These are phyloP conservation scores for Chaetura pelagica DNA, from an alignment of 2,113 vertebrate species.

Conservation along the genomic window DNA sequence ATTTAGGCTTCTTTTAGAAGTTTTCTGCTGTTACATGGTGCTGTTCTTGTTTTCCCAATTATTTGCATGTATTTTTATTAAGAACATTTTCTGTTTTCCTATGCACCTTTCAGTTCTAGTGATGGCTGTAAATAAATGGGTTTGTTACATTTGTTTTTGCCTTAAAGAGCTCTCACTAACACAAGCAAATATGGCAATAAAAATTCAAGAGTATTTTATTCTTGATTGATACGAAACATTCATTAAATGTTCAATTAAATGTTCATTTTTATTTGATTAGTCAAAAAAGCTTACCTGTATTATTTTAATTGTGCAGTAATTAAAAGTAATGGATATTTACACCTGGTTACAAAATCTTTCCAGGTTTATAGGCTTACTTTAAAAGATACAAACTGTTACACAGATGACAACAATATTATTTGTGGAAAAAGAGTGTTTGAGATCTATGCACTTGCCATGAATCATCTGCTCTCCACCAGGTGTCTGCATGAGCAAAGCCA, in stretches of 20 bases:
- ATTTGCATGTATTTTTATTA: constrained; percentile 21
- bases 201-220: constrained; percentile 26
- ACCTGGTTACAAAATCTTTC: neutral
- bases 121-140: neutral
- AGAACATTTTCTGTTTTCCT: neutral
- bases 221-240: constrained; percentile 20
- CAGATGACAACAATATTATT: neutral
- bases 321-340: neutral
- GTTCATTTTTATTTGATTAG: constrained; percentile 34
- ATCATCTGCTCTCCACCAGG: neutral
- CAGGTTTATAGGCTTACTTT: neutral
- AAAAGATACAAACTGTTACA: neutral
- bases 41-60: neutral
- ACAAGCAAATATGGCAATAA: constrained; percentile 2
- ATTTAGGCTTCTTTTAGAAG: neutral
- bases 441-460: accelerated
- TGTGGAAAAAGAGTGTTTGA: neutral
- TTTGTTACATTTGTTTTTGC: neutral
- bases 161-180: neutral
- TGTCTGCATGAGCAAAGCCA: neutral
- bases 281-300: neutral
- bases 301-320: constrained; percentile 16
- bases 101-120: neutral
- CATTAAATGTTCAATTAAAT: neutral
- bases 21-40: neutral